Base-by-base conservation (phyloP, 1,140 invertebrate species). In the Melanaphis sacchari region DNA sequence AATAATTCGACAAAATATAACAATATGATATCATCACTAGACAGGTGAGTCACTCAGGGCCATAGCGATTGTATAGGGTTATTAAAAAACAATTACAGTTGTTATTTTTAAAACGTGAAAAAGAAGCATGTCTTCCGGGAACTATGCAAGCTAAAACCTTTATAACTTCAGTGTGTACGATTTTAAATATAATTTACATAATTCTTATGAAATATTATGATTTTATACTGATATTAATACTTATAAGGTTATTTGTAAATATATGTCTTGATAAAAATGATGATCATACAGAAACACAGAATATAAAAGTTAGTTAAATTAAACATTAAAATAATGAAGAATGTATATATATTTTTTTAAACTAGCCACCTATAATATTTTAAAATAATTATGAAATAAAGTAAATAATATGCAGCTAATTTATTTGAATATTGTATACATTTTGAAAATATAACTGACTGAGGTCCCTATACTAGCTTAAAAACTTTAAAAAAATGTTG, bases 31-130 rank as follows among this genome's bases (percentile, higher is more conserved):
- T 54, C 87, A 89, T 89, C 87, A 89, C 49, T 38, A 54, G 46
- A 38, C 87, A 89, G 46, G 87, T 31, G 46, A 52, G 2, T 38
- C 26, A 89, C 38, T 89, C 87, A 89, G n/a, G 87, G 87, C 46
- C 87, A 89, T 54, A 54, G 84, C 18, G 40, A 54, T 89, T 54
- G 87, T 54, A 24, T 89, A 52, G 87, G n/a, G 49, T 89, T 89
- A 89, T 89, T 89, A 89, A 89, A 89, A 52, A 54, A 89, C 87
- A 54, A 89, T 89, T 89, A 89, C 87, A 0, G 49, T 36, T 88
- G 36, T 89, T 89, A 31, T 89, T 88, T 41, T 88, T 49, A 24
- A 38, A 89, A 89, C 26, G 1, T 4, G 11, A 38, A 89, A 89
- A 89, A 89, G 46, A 40, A 89, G 7, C 26, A 15, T 38, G n/a